Base-by-base conservation (phyloP, 2,888 invertebrate species). In the Sphecodes monilicornis region DNA sequence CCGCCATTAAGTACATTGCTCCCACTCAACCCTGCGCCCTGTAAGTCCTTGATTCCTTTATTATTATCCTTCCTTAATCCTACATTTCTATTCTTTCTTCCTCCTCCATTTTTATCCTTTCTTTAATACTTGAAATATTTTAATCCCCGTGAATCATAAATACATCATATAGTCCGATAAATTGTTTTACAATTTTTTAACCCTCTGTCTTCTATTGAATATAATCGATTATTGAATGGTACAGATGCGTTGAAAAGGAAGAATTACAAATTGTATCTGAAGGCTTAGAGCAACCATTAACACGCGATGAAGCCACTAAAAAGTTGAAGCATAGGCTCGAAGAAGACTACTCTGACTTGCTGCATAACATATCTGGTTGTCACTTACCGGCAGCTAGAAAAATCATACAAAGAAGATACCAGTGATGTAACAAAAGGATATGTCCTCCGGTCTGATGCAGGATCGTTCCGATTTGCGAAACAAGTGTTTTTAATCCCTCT, bases 361-460 rank as follows among this genome's bases (percentile, higher is more conserved):
- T 96, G 78, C 96, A 96, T 87, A 96, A 95, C 86, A 95, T 96
- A 32, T 96, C 96, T 36, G 95, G 93, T 8, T 96, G 96, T 87
- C 95, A 95, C 89, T 93, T 96, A 81, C 96, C 96, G n/a, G 95
- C 95, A 76, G 95, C 96, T 13, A 94, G 95, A 86, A 95, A 95
- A 91, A 95, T 96, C 84, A 95, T 96, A 86, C 96, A 96, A 88
- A 95, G 93, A 86, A 92, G 96, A 83, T 96, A 95, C 87, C 95
- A 95, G 91, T 95, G 92, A 88, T 46, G 50, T 43, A 74, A 66
- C 54, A 22, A 29, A 6, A 57, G 29, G 36, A 68, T 6, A 66
- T n/a, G 18, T 22, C 29, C 22, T n/a, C 68, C 18, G 60, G 18
- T 36, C 64, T 54, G 54, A 22, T 64, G 72, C 46, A 29, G 54